Conservation (phyloP, 2,113 vertebrate species). For the Tinamus guttatus region DNA sequence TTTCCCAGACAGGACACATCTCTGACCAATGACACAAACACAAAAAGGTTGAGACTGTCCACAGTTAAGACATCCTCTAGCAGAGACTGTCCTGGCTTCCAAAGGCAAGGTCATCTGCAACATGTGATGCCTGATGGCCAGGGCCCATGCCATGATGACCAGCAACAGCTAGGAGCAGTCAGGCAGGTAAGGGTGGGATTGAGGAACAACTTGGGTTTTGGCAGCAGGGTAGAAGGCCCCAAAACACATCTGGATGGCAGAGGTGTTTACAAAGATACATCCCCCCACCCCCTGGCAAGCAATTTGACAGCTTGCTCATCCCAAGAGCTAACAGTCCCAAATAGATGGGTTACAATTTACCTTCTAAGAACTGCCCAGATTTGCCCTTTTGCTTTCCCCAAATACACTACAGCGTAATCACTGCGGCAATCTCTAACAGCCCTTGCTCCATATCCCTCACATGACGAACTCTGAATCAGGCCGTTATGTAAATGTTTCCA, state of each 20-base stretch:
- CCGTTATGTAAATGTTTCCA: slow-evolving; percentile 81
- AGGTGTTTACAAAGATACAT: neutral
- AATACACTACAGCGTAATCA: neutral
- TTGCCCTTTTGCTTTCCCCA: rapidly evolving
- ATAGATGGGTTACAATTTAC: neutral
- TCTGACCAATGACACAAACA: neutral
- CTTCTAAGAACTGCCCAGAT: neutral
- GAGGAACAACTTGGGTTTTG: neutral
- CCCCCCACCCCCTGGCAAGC: neutral
- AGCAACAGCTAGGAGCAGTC: neutral
- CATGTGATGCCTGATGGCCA: neutral
- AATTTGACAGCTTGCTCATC: neutral
- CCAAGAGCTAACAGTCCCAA: neutral
- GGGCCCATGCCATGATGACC: neutral
- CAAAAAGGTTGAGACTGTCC: neutral
- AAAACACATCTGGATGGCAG: neutral
- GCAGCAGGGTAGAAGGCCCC: neutral
- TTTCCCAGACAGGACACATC: rapidly evolving
- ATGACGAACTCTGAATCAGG: slow-evolving; percentile 41
- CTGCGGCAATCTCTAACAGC: neutral
- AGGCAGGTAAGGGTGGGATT: neutral
- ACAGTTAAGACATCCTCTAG: neutral
- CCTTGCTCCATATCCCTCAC: neutral
- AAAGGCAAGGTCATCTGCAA: neutral
- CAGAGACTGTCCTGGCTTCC: neutral